Percentiles rank a stretch among this genome's conserved stretches.
These are phyloP conservation scores for Girardinus metallicus DNA, from an alignment of 2,797 vertebrate species.

Conservation along the genomic window DNA sequence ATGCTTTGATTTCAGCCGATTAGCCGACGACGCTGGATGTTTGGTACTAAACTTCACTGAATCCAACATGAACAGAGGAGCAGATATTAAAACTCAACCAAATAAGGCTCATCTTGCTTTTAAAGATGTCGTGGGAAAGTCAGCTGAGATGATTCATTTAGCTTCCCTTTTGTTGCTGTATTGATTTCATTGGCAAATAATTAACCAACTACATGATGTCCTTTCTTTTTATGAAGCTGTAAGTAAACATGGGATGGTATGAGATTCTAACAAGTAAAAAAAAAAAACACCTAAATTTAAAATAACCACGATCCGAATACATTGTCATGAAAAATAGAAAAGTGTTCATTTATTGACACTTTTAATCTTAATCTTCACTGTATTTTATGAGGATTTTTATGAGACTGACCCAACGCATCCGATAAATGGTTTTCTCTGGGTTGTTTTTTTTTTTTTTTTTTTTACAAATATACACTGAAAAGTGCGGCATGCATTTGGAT, in stretches of 20 bases:
- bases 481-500: not conserved
- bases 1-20: constrained; percentile 3
- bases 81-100: not conserved
- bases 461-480: not conserved
- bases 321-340: not conserved
- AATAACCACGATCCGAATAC: not conserved
- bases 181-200: not conserved
- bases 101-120: not conserved
- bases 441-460: not conserved
- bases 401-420: not conserved
- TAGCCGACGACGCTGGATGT: not conserved
- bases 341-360: not conserved
- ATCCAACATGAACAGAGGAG: not conserved
- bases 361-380: not conserved
- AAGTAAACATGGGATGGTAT: not conserved
- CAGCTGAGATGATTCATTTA: not conserved
- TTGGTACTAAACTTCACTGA: not conserved
- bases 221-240: not conserved
- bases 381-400: not conserved
- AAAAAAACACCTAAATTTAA: not conserved
- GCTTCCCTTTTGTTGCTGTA: not conserved
- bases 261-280: not conserved
- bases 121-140: not conserved
- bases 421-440: not conserved
- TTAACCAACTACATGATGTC: not conserved